Evolutionary conservation across 2,113 vertebrate species (phyloP).

Genomic region (Sula dactylatra): DNA sequence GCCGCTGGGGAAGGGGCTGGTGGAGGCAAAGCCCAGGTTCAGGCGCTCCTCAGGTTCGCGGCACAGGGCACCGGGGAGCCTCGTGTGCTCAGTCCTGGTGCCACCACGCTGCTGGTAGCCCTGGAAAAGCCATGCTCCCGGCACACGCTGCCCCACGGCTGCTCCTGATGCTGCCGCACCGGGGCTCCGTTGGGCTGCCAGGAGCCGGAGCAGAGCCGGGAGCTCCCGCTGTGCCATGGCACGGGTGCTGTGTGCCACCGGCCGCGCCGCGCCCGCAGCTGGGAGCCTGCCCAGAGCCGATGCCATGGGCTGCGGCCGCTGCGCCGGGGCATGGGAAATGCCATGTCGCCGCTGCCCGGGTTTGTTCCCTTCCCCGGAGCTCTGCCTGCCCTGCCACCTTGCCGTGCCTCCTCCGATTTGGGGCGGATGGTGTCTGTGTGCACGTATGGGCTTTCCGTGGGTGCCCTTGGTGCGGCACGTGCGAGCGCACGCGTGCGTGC

Average conservation of each 20-base stretch:
- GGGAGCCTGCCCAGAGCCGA: neutral
- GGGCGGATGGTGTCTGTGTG: neutral
- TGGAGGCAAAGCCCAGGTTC: rapidly evolving
- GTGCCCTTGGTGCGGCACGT: no score
- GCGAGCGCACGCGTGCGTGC: neutral
- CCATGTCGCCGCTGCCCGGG: neutral
- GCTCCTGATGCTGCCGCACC: neutral
- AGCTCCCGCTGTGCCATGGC: neutral
- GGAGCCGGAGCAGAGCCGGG: neutral
- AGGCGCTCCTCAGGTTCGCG: rapidly evolving
- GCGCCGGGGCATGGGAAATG: neutral
- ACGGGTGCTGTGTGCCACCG: neutral
- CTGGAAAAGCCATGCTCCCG: rapidly evolving
- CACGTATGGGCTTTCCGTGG: no score
- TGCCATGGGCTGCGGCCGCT: neutral
- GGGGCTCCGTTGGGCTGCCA: no score
- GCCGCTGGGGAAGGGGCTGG: neutral
- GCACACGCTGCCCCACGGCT: rapidly evolving
- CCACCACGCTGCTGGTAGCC: rapidly evolving
- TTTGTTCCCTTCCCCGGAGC: neutral
- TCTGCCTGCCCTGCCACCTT: neutral
- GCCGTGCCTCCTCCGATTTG: neutral
- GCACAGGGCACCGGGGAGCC: rapidly evolving
- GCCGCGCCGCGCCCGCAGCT: neutral
- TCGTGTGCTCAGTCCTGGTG: rapidly evolving